A percentile compares a stretch with the other conserved stretches of the same genome.
Conservation (phyloP, 1,140 invertebrate species). For the Laodelphax striatellus region DNA sequence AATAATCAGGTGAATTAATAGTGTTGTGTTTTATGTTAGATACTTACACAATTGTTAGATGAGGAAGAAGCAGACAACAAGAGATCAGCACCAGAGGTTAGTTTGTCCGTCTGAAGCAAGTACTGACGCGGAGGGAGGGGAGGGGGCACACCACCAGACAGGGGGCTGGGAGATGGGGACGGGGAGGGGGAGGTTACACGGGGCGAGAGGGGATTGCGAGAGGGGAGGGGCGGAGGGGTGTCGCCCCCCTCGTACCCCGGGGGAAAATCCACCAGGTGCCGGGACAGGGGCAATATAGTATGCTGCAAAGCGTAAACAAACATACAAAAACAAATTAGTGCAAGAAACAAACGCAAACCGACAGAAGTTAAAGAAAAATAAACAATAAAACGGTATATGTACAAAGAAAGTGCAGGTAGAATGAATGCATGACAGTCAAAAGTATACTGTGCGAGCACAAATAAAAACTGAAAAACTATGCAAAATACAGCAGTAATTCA, state of each 20-base stretch:
- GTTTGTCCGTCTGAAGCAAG: slow-evolving; percentile 12
- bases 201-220: slow-evolving; percentile 35
- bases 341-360: slow-evolving; percentile 4
- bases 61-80: slow-evolving; percentile 29
- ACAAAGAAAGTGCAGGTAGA: too few species aligned
- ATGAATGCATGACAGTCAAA: too few species aligned
- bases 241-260: slow-evolving; percentile 13
- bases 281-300: neutral
- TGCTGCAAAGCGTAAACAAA: slow-evolving; percentile 15
- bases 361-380: neutral
- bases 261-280: neutral
- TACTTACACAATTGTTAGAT: slow-evolving; percentile 36
- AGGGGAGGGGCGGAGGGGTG: slow-evolving; percentile 46
- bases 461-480: too few species aligned
- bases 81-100: slow-evolving; percentile 23
- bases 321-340: slow-evolving; percentile 13
- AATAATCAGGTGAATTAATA: neutral
- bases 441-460: too few species aligned
- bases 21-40: slow-evolving; percentile 7
- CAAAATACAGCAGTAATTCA: too few species aligned
- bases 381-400: neutral
- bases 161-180: slow-evolving; percentile 35
- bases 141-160: slow-evolving; percentile 29
- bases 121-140: slow-evolving; percentile 24
- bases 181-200: slow-evolving; percentile 33